A percentile compares a stretch with the other conserved stretches of the same genome.
These are phyloP conservation scores for Ammodramus savannarum DNA, from an alignment of 2,113 vertebrate genomes.

Conservation along the genomic window DNA sequence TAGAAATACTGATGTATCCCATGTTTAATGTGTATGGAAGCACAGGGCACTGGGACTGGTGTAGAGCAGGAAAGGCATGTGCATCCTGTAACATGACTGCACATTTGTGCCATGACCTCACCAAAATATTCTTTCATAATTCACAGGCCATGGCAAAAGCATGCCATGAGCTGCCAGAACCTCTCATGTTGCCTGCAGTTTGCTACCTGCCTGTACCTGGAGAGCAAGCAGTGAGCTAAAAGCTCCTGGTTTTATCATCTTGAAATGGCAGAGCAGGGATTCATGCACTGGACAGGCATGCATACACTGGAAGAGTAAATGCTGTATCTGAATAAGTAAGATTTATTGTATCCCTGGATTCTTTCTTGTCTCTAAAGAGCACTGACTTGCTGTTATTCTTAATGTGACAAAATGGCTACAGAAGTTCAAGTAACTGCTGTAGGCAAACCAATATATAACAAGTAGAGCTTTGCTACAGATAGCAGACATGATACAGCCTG, in stretches of 20 bases:
- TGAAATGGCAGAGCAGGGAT: neutral
- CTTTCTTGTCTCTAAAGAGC: neutral
- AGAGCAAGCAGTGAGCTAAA: neutral
- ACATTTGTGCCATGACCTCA: rapidly evolving
- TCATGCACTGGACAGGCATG: neutral
- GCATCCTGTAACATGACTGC: neutral
- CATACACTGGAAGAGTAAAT: neutral
- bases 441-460: neutral
- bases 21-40: rapidly evolving
- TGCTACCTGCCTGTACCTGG: neutral
- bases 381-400: neutral
- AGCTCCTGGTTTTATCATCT: neutral
- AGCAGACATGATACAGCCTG: neutral
- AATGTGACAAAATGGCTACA: neutral
- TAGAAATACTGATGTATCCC: neutral
- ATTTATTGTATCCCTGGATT: neutral
- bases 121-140: neutral
- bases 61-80: neutral
- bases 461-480: neutral
- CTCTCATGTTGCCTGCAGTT: neutral
- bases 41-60: neutral
- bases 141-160: neutral
- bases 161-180: neutral
- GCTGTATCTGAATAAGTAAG: neutral
- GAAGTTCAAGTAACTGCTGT: neutral